Evolutionary conservation across 2,888 invertebrate species (phyloP), one percentile per base, ranked within the genome.

Genomic region (Pristionchus fissidentatus): DNA sequence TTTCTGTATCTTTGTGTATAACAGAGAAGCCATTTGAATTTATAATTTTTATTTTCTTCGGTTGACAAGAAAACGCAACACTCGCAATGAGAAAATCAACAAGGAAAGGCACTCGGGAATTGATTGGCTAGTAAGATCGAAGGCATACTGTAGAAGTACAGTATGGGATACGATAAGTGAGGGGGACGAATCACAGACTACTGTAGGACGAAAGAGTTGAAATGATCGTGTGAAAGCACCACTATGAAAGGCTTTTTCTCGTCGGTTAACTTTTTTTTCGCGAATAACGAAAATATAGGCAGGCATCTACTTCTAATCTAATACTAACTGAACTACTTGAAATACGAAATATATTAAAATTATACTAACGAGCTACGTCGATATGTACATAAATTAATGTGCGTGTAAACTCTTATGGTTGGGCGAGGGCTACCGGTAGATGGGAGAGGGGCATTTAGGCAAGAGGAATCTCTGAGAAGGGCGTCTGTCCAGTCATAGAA

Each of bases 321-420:
- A 66, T 66, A 66, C 62, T 66, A 38, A 66, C 15, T 38, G n/a
- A n/a, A n/a, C 62, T 66, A 66, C 13, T 13, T 19, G 38, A 35
- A 66, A 66, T 66, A 66, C 62, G 22, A n/a, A 38, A 29, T 66
- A 66, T 13, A 35, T 66, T 19, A 15, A 66, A n/a, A n/a, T n/a
- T n/a, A n/a, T n/a, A 38, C 62, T 66, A 66, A 38, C 35, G 13
- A 62, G 22, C 62, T 66, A 66, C 35, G 62, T 10, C 62, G 62
- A 66, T 66, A 66, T 66, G 62, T 66, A 66, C 62, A 66, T 66
- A 66, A 66, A 66, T 66, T 66, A 66, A n/a, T n/a, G n/a, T n/a
- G n/a, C n/a, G 38, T 66, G 13, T 66, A 66, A 66, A 66, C 62
- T 66, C 62, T 66, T 66, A 66, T 66, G 62, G 38, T 66, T 35